phyloP scores from a whole-genome alignment of 2,797 vertebrate species.

The Catostomus latipinnis region DNA sequence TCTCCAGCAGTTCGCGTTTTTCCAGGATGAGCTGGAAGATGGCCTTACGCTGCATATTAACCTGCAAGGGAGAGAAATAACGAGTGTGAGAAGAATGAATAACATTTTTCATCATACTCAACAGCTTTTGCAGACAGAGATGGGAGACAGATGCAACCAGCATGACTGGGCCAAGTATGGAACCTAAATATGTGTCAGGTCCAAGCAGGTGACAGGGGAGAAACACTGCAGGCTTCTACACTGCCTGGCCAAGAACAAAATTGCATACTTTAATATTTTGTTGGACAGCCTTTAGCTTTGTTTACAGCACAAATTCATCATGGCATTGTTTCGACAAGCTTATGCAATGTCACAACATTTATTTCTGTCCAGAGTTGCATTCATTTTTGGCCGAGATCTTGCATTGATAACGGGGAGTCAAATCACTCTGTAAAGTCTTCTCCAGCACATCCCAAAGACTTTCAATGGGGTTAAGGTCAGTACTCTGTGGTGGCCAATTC shows the following conservation, averaged over 20 bases:
- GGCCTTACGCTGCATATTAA: conserved; percentile 82
- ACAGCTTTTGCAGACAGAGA: conserved; percentile 36
- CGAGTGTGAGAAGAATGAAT: conserved; percentile 12
- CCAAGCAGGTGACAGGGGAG: conserved; percentile 56
- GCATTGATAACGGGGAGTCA: no score
- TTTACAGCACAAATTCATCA: no score
- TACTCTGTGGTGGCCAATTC: no score
- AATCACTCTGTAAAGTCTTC: no score
- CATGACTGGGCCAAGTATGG: conserved; percentile 55
- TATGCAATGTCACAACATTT: no score
- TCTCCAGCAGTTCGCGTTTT: conserved; percentile 80
- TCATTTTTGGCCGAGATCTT: no score
- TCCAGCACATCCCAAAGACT: no score
- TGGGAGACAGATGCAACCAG: conserved; percentile 44
- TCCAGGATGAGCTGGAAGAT: conserved; percentile 83
- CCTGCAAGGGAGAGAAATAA: conserved; percentile 64
- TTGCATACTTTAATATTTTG: no score
- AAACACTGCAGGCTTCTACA: conserved; percentile 57
- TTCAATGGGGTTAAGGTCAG: no score
- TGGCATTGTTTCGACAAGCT: no score
- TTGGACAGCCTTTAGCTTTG: no score
- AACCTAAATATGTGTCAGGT: conserved; percentile 56
- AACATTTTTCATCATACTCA: background rate
- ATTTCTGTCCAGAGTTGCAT: no score
- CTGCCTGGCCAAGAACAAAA: background rate